A percentile compares a stretch with the other conserved stretches of the same genome.
Evolutionary conservation across 2,888 invertebrate species (phyloP).

Genomic region (Caenorhabditis sp.): DNA sequence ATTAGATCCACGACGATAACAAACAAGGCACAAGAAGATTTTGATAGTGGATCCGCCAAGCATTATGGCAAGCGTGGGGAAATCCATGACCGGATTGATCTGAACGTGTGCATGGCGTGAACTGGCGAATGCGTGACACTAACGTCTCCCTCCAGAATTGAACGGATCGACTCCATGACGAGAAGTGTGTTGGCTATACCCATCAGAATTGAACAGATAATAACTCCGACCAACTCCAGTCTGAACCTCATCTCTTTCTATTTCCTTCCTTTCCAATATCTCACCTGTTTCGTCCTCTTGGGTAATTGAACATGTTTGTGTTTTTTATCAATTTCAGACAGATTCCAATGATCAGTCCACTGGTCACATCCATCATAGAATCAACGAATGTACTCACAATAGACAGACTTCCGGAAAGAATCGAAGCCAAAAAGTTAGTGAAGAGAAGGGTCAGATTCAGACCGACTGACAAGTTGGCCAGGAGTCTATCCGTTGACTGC

Average conservation of each 20-base stretch:
- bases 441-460: constrained; percentile 74
- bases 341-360: constrained; percentile 79
- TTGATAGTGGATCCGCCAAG: constrained; percentile 71
- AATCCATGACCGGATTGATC: constrained; percentile 75
- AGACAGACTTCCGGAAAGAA: constrained; percentile 81
- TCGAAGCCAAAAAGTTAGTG: constrained; percentile 79
- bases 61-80: constrained; percentile 71
- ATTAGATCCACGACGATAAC: constrained; percentile 69
- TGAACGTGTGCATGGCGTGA: constrained; percentile 43
- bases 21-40: constrained; percentile 71
- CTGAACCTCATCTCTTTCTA: constrained; percentile 44
- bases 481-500: constrained; percentile 60
- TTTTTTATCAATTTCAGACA: constrained; percentile 71
- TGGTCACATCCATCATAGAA: constrained; percentile 81
- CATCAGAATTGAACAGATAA: constrained; percentile 81
- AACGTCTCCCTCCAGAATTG: constrained; percentile 56
- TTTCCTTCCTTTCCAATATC: not conserved
- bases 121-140: not conserved
- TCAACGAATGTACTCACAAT: constrained; percentile 82
- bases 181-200: constrained; percentile 79
- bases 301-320: constrained; percentile 75
- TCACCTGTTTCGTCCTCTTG: constrained; percentile 66
- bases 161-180: constrained; percentile 62
- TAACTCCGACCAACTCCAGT: constrained; percentile 81
- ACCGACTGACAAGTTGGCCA: constrained; percentile 69